Base-by-base conservation (phyloP, 2,113 vertebrate genomes). In the Oncorhynchus gorbuscha region DNA sequence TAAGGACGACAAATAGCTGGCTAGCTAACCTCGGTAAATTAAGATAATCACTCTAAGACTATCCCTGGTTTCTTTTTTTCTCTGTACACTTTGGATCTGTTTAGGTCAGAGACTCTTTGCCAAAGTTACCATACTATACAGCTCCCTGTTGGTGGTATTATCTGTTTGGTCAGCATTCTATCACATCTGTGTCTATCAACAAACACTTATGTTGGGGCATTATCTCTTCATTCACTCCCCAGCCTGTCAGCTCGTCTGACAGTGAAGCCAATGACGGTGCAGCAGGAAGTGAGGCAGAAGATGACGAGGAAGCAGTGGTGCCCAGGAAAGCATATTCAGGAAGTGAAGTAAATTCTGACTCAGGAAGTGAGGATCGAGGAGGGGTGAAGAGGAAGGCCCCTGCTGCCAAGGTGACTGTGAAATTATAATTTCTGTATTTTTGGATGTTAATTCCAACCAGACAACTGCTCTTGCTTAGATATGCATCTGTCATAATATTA, bases 231-330 rank as follows among this genome's bases (percentile, higher is more conserved):
- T 48, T 49, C 4, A n/a, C 1, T 62, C 16, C 77, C 58, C 80
- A 94, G 98, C 94, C 96, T 0, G 93, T 92, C 0, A 98, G 96
- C 84, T 99, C 97, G 18, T 99, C 98, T 0, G 97, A 99, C 86
- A 99, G 97, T 0, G 97, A 99, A 5, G 95, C 94, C 51, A 93
- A 94, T 0, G 94, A 97, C 65, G 92, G 89, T 0, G 91, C 88
- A 3, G 2, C 84, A 87, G 71, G 71, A 72, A 59, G 71, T 32
- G 55, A 59, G 18, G 71, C 55, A 20, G 71, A 72, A 16, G 94
- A 94, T 0, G 87, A 87, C 0, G 93, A 95, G 8, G 89, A 93
- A 79, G 95, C 92, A 4, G 78, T 89, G 30, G 93, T 94, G 51
- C 96, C 95, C 0, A 89, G 13, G 65, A 93, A 92, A 88, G 88